Base-by-base conservation (phyloP, 2,113 vertebrate genomes). In the Lutjanus erythropterus region DNA sequence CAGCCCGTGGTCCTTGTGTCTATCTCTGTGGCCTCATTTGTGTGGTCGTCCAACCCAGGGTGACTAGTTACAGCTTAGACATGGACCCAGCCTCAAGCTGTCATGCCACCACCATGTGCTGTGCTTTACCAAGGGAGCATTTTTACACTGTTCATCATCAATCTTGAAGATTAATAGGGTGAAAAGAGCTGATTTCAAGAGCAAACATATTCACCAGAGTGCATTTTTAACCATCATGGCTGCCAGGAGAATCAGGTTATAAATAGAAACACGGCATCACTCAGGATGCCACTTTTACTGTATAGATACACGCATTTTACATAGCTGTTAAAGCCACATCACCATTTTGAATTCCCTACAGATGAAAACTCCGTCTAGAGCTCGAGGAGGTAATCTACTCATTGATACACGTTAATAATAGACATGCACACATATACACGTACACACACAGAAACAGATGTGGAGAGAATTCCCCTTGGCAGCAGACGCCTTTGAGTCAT, bases 401-500 rank as follows among this genome's bases (percentile, higher is more conserved):
- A 65, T 6, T 31, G 75, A 76, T 50, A 68, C 52, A 80, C 83
- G 27, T 64, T 60, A 74, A 68, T 58, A 82, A 72, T 21, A 76
- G 59, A 85, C 71, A 87, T 25, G 31, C 61, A 77, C 77, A 80
- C 73, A 75, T 42, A 69, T 42, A 62, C 62, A 83, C 25, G 61
- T 44, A 77, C 49, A 33, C 61, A 68, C 79, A 78, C 70, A 66
- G 73, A 91, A 89, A 90, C 91, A 93, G 91, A 94, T 94, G 93
- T 92, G 91, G 85, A 84, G 90, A 92, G 90, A 88, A 87, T 91
- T 90, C 89, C 92, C 90, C 84, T 85, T 88, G 86, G 90, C 93
- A 84, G 81, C 87, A 71, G 71, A 73, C 82, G 75, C 84, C 71
- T 88, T 84, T 92, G 89, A 93, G 92, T 93, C 92, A 93, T 92